Percentiles rank a stretch among this genome's conserved stretches.
phyloP scores from a whole-genome alignment of 2,113 vertebrate species.

The Erythrocercus mccallii region DNA sequence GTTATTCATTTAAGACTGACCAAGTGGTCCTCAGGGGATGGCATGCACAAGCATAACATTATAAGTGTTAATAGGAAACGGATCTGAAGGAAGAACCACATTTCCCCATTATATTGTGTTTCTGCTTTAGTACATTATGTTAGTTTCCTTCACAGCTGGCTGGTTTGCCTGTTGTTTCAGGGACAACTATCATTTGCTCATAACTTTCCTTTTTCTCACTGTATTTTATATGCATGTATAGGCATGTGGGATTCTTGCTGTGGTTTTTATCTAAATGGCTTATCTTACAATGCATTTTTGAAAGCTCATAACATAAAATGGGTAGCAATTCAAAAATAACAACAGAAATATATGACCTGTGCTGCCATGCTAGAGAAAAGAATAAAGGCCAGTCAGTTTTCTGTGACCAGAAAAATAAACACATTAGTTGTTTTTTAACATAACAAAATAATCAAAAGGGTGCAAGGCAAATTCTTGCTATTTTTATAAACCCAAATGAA shows the following conservation, averaged over 20 bases:
- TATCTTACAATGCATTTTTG: not conserved
- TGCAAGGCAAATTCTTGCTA: not conserved
- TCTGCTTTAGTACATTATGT: slow-evolving; percentile 69
- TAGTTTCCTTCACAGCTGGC: slow-evolving; percentile 74
- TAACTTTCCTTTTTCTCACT: slow-evolving; percentile 28
- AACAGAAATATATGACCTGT: not conserved
- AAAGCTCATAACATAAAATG: not conserved
- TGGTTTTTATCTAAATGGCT: not conserved
- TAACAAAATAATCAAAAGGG: slow-evolving; percentile 21
- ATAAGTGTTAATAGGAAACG: slow-evolving; percentile 73
- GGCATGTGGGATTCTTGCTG: not conserved
- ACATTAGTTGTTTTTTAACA: not conserved
- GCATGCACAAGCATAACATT: slow-evolving; percentile 63
- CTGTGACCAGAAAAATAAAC: not conserved
- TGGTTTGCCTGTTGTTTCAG: slow-evolving; percentile 56
- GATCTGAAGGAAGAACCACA: slow-evolving; percentile 74
- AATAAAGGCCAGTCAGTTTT: not conserved
- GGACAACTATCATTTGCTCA: slow-evolving; percentile 38
- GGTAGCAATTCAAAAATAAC: not conserved
- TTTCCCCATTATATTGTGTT: slow-evolving; percentile 72
- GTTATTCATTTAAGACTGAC: slow-evolving; percentile 62
- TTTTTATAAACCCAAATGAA: not conserved
- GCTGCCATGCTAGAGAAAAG: not conserved
- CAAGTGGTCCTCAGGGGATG: slow-evolving; percentile 63
- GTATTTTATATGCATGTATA: not conserved